Base-by-base conservation (phyloP, 2,888 invertebrate genomes). In the Parelbella ahira region DNA sequence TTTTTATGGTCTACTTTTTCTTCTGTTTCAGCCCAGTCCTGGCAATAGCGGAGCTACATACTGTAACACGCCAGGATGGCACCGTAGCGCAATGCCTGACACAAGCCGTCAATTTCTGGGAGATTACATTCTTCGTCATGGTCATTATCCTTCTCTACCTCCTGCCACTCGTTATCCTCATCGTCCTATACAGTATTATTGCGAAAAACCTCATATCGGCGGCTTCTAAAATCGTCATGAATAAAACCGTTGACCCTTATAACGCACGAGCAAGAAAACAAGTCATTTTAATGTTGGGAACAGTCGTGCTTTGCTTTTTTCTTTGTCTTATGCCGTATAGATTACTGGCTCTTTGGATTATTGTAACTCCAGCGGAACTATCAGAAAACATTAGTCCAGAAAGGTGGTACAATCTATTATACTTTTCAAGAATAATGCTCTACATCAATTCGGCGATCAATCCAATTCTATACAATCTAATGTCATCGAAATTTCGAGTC, bases 361-460 rank as follows among this genome's bases (percentile, higher is more conserved):
- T 97, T 32, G 80, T 95, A 27, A 92, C 92, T 8, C 91, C 95
- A 0, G 89, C 91, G 8, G 93, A 93, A 54, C 84, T 90, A 12
- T 84, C 94, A 21, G 82, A 90, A 25, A 89, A 89, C 34, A 83
- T 97, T 7, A 94, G 94, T 21, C 84, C 93, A 10, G 94, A 95
- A 53, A 91, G 90, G 43, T 96, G 94, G 83, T 94, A 95, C 68
- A 94, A 93, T 62, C 87, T 97, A 32, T 78, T 97, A 18, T 95
- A 94, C 70, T 94, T 96, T 68, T 93, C 94, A 49, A 90, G 97
- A 51, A 92, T 95, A 32, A 94, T 97, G 93, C 84, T 95, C 37
- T 97, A 96, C 63, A 88, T 96, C 48, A 97, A 97, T 75, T 96
- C 96, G 2, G 96, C 96, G 23, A 91, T 96, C 53, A 97, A 97